Evolutionary conservation across 2,113 vertebrate species (phyloP), one percentile per base, ranked within the genome.

Genomic region (Clarias batrachus): DNA sequence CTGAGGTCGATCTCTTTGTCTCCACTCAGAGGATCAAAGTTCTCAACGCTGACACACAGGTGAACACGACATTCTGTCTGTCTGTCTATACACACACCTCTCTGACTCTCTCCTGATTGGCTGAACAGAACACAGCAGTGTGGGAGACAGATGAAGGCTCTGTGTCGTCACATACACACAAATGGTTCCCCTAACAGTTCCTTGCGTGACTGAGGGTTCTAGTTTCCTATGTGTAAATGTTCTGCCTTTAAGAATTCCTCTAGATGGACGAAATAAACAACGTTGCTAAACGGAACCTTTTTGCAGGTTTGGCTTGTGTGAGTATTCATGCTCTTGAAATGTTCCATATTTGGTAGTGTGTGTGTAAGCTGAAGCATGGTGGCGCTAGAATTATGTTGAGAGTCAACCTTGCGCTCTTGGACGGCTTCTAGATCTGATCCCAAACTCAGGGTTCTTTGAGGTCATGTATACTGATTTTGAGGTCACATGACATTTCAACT

Each of bases 21-120:
- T 99, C 98, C 65, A 99, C 97, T 0, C 98, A 99, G 93, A 96
- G 98, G 94, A 99, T 99, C 94, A 99, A 99, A 96, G 97, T 99
- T n/a, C 93, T 99, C 92, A 98, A 98, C 87, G 97, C 97, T 37
- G 97, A 98, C 91, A 96, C 97, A 25, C 98, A 99, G 97, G 98
- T 99, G 95, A 19, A 10, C 48, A 33, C 73, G 52, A 17, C 54
- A 17, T 74, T 65, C 74, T 13, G 16, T 62, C 21, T 62, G 17
- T 60, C 25, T 30, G 10, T 65, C 27, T 30, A 2, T 27, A n/a
- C n/a, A n/a, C n/a, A n/a, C n/a, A 4, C 17, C 68, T 71, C 8
- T 4, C 5, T 16, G 27, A 16, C 16, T 70, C 13, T 66, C n/a
- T 66, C 65, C n/a, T 27, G 10, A 66, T 66, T 66, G 65, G n/a